Conservation (phyloP, 2,113 vertebrate species). For the Halichoeres trimaculatus region DNA sequence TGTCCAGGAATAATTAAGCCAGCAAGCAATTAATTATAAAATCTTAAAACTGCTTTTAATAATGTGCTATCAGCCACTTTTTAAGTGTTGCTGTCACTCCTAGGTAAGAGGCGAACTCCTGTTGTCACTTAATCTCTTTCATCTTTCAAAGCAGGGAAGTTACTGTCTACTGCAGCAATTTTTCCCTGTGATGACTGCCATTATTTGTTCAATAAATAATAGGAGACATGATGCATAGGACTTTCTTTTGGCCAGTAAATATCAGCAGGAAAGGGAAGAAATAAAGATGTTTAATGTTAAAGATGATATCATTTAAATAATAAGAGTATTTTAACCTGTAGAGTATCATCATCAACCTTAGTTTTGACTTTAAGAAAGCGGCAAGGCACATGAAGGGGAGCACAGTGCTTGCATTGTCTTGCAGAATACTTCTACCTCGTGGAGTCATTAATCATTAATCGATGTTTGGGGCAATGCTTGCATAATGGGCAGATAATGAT, state of each 20-base stretch:
- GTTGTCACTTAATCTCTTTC: constrained; percentile 36
- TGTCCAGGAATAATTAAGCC: not conserved
- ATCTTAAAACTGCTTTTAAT: constrained; percentile 10
- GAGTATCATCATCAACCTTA: not conserved
- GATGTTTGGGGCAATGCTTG: constrained; percentile 18
- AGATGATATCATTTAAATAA: constrained; percentile 8
- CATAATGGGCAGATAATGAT: constrained; percentile 53
- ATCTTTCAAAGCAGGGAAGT: constrained; percentile 29
- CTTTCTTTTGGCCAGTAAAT: constrained; percentile 41
- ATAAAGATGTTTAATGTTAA: constrained; percentile 6
- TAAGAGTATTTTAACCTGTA: not conserved
- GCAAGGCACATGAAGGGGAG: not conserved
- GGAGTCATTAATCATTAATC: constrained; percentile 26
- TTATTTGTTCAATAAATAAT: constrained; percentile 48
- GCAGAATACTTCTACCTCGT: constrained; percentile 15
- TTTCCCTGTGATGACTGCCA: constrained; percentile 14
- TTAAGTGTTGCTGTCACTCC: constrained; percentile 21
- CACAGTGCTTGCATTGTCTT: not conserved
- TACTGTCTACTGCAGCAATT: constrained; percentile 2
- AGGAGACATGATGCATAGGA: constrained; percentile 36
- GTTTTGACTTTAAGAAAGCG: not conserved
- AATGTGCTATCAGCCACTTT: constrained; percentile 21
- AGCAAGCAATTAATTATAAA: not conserved
- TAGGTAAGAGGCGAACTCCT: constrained; percentile 11
- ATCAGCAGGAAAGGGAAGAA: not conserved